Base-by-base conservation (phyloP, 2,113 vertebrate species). In the Emydocephalus ijimae region DNA sequence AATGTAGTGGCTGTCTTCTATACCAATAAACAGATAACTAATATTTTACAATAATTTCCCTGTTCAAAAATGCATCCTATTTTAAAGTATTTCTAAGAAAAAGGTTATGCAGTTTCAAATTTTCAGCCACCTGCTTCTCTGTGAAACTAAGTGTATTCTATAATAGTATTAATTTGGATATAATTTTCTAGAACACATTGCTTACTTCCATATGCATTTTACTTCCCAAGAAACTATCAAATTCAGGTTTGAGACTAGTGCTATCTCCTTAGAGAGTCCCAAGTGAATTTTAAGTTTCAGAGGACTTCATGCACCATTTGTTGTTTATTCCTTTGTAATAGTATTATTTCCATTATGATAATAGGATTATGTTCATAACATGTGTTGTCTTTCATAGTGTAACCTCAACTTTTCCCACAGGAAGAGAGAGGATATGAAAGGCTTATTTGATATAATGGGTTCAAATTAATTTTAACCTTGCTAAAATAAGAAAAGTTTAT, bases 221-320 rank as follows among this genome's bases (percentile, higher is more conserved):
- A 93, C 89, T 97, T 95, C 90, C 81, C 52, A 11, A 95, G 91
- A 97, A 96, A 94, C 89, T 95, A 92, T 95, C 94, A 95, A 91
- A 91, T 95, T 96, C 93, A 95, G 45, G 92, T 95, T 39, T 93
- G 91, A 91, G 87, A 92, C 0, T 89, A 87, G 69, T 91, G 52
- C 39, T 88, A 93, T 90, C 56, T 91, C 94, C 94, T 92, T 14
- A 92, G 93, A 94, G 94, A 96, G 93, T 95, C 85, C 91, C 94
- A 97, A 96, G 95, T 94, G 95, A 96, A 96, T 96, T 97, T 95
- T 92, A 94, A 96, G 96, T 96, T 97, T 96, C 95, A 94, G 55
- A 93, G 87, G 92, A 52, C 92, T 94, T 91, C 94, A 94, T 56
- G 86, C 45, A 93, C 94, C 96, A 94, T 97, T 97, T 94, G 92